Conservation (phyloP, 2,888 invertebrate genomes). For the Brenthis daphne region DNA sequence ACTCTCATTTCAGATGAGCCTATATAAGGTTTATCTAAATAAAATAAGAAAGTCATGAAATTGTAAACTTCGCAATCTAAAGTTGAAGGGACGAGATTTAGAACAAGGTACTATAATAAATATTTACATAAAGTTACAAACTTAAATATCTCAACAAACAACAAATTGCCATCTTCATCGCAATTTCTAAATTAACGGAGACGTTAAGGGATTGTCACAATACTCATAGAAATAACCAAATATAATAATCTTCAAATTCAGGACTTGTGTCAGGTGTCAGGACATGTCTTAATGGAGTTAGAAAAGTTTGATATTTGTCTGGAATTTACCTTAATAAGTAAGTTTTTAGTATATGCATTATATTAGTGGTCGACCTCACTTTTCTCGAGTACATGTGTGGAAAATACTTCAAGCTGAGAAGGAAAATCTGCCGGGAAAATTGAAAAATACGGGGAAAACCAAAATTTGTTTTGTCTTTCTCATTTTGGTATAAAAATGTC, state of each 20-base stretch:
- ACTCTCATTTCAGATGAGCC: neutral
- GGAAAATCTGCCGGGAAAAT: no score
- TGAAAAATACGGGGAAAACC: no score
- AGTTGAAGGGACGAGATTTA: slow-evolving; percentile 7
- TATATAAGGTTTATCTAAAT: slow-evolving; percentile 6
- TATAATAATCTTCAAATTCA: neutral
- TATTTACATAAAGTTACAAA: slow-evolving; percentile 24
- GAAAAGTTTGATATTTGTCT: neutral
- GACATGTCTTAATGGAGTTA: neutral
- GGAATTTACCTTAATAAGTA: neutral
- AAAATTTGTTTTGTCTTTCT: no score
- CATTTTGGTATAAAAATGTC: no score
- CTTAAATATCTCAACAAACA: slow-evolving; percentile 1
- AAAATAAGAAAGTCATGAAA: slow-evolving; percentile 21
- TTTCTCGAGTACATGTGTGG: neutral
- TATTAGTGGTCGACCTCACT: neutral
- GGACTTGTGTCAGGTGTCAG: no score
- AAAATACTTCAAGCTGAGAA: no score
- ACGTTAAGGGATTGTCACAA: slow-evolving; percentile 9
- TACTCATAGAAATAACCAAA: neutral
- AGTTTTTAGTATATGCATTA: neutral
- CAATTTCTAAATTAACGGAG: slow-evolving; percentile 8
- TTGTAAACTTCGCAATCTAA: slow-evolving; percentile 12
- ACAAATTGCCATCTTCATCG: neutral
- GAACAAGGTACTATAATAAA: slow-evolving; percentile 15